phyloP scores from a whole-genome alignment of 1,140 invertebrate genomes.

The Drosophila kikkawai region DNA sequence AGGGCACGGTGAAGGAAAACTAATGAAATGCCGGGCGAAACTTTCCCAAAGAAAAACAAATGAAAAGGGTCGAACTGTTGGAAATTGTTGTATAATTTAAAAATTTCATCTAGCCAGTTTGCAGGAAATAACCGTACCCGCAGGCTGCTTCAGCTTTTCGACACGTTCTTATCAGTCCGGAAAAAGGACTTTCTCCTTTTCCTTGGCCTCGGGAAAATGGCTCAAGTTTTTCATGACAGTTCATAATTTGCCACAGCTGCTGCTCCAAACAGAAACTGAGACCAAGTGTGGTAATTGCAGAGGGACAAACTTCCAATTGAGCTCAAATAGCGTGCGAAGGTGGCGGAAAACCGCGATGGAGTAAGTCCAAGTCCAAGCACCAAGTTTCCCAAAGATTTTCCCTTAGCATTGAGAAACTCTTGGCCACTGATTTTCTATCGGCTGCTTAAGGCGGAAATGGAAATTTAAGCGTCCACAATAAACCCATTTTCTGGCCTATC shows the following conservation, averaged over 20 bases:
- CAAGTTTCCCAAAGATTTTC: constrained; percentile 25
- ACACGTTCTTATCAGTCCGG: constrained; percentile 35
- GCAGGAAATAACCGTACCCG: background rate
- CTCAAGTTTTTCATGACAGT: constrained; percentile 54
- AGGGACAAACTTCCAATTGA: constrained; percentile 9
- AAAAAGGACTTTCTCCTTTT: background rate
- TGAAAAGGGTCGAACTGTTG: constrained; percentile 16
- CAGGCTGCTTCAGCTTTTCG: constrained; percentile 9
- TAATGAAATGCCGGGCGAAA: constrained; percentile 5
- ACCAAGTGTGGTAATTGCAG: constrained; percentile 34
- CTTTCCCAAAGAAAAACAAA: background rate
- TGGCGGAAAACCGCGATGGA: background rate
- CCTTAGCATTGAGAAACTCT: background rate
- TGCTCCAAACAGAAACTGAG: constrained; percentile 12
- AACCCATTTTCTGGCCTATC: constrained; percentile 3
- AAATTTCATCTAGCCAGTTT: constrained; percentile 10
- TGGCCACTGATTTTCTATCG: background rate
- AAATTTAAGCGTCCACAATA: background rate
- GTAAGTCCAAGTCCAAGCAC: constrained; percentile 5
- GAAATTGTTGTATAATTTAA: constrained; percentile 19
- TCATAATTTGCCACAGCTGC: constrained; percentile 48
- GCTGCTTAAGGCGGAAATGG: background rate
- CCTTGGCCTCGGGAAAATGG: constrained; percentile 26
- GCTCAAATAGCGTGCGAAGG: constrained; percentile 20
- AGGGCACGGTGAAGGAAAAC: background rate